Evolutionary conservation across 2,888 invertebrate species (phyloP), one percentile per base, ranked within the genome.

Genomic region (Peribatodes rhomboidaria): DNA sequence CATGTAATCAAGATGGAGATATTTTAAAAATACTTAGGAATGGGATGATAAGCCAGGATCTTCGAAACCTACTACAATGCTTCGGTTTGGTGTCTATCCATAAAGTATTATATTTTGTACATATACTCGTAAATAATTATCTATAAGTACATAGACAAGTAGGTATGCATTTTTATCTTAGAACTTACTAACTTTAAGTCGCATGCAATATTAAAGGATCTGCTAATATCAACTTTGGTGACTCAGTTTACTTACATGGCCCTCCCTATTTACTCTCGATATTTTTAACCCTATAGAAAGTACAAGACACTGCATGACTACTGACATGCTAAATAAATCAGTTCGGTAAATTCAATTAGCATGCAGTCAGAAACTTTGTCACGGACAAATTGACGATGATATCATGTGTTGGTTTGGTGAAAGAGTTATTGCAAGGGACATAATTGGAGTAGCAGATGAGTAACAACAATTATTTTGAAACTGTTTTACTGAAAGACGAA

Each of bases 311-410:
- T n/a, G 61, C 11, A 8, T n/a, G n/a, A 27, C 52, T 41, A 47
- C 41, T 54, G 59, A 64, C 64, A 35, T 11, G 49, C 50, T 49
- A 44, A 59, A 64, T 59, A 55, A 64, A 64, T 64, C 42, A 55
- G 54, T 64, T 58, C 50, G n/a, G 22, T 49, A 42, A 54, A 35
- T 64, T 58, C 63, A 64, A 64, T 64, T 64, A 58, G 46, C 53
- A 39, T 52, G 16, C 57, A 20, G 58, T 64, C 58, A 49, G 33
- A 54, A 47, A 27, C 9, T 39, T 63, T 46, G 52, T 52, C 50
- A 39, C 18, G 49, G 42, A 56, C 39, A 31, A 42, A 57, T 54
- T 22, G 13, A 37, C 14, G 44, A 46, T 63, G 62, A 46, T 11
- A 18, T 63, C 62, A 57, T 52, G 31, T 11, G 46, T 37, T 18